Evolutionary conservation across 1,140 invertebrate genomes (phyloP).

Genomic region (Aradophagus sp.): DNA sequence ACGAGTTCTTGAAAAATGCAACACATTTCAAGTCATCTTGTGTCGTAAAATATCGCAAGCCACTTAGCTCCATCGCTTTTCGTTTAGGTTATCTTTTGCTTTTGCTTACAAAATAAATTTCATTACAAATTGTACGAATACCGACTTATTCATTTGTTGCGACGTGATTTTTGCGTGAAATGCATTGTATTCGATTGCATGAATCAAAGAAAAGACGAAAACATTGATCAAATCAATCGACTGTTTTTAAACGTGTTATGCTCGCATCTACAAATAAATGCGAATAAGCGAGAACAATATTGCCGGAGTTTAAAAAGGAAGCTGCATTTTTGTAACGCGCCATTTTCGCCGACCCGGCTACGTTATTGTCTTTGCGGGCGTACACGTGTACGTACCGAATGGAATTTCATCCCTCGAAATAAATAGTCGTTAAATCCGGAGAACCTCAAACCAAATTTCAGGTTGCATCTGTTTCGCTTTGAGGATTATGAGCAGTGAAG

Average conservation of each 20-base stretch:
- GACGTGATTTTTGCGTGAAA: too few relatives aligned
- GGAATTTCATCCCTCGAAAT: constrained; percentile 30
- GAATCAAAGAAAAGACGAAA: too few relatives aligned
- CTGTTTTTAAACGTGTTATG: too few relatives aligned
- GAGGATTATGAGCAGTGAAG: constrained; percentile 37
- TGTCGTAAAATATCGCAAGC: constrained; percentile 16
- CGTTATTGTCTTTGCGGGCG: constrained; percentile 2
- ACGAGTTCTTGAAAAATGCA: constrained; percentile 31
- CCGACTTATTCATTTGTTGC: too few relatives aligned
- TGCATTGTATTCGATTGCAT: too few relatives aligned
- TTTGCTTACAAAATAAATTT: constrained; percentile 18
- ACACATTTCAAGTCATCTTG: constrained; percentile 27
- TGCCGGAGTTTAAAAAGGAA: neutral
- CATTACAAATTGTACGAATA: too few relatives aligned
- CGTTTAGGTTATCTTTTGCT: constrained; percentile 12
- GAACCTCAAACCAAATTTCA: constrained; percentile 31
- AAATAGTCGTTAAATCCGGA: constrained; percentile 46
- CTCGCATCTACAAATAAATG: too few relatives aligned
- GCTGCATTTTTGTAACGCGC: constrained; percentile 15
- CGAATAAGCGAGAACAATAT: too few relatives aligned
- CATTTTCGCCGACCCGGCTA: constrained; percentile 13
- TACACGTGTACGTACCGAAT: constrained; percentile 13
- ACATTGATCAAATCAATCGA: too few relatives aligned
- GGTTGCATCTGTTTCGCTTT: constrained; percentile 40
- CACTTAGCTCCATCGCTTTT: constrained; percentile 19